Evolutionary conservation across 2,797 vertebrate genomes (phyloP).

Genomic region (Chelmon rostratus): DNA sequence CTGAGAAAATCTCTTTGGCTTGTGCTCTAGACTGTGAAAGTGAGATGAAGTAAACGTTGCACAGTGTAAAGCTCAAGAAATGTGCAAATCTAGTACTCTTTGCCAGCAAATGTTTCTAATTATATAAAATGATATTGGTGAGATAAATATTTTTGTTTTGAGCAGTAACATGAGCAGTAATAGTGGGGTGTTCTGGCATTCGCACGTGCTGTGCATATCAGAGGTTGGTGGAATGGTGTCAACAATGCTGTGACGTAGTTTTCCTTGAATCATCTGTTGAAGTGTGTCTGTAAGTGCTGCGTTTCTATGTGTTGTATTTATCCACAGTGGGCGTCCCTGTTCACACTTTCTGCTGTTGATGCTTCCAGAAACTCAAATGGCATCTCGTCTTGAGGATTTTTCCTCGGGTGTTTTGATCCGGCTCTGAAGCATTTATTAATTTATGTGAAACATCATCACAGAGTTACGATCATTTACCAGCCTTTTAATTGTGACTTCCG

Average conservation of each 20-base stretch:
- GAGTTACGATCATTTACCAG: conserved; percentile 33
- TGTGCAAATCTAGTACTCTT: not conserved
- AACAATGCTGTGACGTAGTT: not conserved
- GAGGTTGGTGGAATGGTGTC: not conserved
- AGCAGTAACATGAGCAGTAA: conserved; percentile 3
- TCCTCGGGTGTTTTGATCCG: not conserved
- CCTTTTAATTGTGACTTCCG: conserved; percentile 42
- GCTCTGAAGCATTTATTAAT: conserved; percentile 1
- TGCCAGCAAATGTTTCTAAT: not conserved
- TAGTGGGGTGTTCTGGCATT: not conserved
- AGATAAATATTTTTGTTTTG: not conserved
- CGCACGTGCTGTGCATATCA: not conserved
- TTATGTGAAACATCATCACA: not conserved
- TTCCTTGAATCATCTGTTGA: not conserved
- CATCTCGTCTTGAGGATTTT: not conserved
- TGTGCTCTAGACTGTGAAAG: not conserved
- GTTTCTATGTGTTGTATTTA: not conserved
- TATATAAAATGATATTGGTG: not conserved
- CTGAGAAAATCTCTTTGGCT: conserved; percentile 12
- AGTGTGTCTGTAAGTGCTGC: not conserved
- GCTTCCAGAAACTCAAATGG: not conserved
- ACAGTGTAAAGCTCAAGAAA: conserved; percentile 19
- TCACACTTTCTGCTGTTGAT: not conserved
- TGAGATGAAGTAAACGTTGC: conserved; percentile 1
- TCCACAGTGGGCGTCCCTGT: not conserved